These are phyloP conservation scores for Recurvirostra avosetta DNA, from an alignment of 2,113 vertebrate genomes.

Conservation along the genomic window DNA sequence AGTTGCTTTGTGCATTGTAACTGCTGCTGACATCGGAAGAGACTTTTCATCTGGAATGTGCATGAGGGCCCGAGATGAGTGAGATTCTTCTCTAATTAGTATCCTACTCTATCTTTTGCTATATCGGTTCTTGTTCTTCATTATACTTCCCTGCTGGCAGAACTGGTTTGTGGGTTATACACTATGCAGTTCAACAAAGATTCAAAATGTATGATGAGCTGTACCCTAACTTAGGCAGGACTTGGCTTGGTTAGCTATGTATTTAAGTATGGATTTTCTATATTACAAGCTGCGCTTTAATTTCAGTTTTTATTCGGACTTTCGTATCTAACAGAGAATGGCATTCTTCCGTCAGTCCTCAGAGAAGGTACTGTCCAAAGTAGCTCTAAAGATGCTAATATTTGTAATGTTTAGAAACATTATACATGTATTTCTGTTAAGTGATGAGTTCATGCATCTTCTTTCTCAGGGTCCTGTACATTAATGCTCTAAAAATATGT, in stretches of 20 bases:
- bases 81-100: slow-evolving; percentile 24
- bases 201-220: neutral
- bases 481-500: neutral
- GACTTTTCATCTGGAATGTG: neutral
- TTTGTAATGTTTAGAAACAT: neutral
- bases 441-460: neutral
- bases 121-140: neutral
- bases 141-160: neutral
- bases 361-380: neutral
- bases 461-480: neutral
- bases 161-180: slow-evolving; percentile 9
- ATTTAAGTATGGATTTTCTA: neutral
- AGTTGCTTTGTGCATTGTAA: neutral
- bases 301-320: neutral
- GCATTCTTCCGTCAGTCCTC: neutral
- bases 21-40: neutral
- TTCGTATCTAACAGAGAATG: neutral
- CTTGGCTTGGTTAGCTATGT: neutral
- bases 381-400: neutral
- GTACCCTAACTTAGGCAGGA: neutral
- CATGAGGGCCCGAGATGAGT: neutral
- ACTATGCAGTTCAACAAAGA: neutral
- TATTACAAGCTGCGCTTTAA: neutral
- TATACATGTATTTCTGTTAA: neutral
- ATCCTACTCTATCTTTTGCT: neutral